Base-by-base conservation (phyloP, 2,888 invertebrate species). In the Agrochola circellaris region DNA sequence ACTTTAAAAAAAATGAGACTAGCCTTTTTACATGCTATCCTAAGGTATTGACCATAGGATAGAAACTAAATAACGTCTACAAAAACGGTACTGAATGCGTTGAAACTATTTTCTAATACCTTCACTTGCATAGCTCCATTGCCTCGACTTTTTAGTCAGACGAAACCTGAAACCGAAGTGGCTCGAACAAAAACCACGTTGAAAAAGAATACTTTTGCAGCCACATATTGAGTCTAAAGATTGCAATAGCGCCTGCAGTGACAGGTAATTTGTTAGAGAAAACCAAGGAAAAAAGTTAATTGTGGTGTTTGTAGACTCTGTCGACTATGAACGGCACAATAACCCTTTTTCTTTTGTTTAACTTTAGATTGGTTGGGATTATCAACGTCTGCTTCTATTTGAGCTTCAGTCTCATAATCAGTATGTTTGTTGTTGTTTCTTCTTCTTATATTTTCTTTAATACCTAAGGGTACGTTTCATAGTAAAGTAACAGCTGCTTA, bases 231-330 rank as follows among this genome's bases (percentile, higher is more conserved):
- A 83, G 73, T 83, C 62, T 76, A 70, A 78, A 77, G 84, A 83
- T 86, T 70, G 84, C 77, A 83, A 81, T 75, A 83, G 81, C 75
- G 80, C 64, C 75, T 78, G 72, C 83, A 76, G 78, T 85, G 86
- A 81, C 86, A 83, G 78, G 83, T 86, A 85, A 83, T 85, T 85
- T 85, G 78, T 78, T 75, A 61, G 78, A 86, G 74, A 78, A 81
- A 86, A 75, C 65, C 30, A 48, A 73, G 70, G 48, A 80, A 74
- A 82, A 86, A 81, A 83, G 86, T 38, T 81, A 86, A 85, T 86
- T 74, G 75, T 80, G 26, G 67, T 77, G 74, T 75, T 75, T 62
- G 65, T 73, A 61, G 60, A 73, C 67, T 77, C 64, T 77, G 65
- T 75, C 23, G 66, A 62, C 67, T 65, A 77, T 78, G 75, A 76